Evolutionary conservation across 92 coral and sea anemone species (phyloP).

Genomic region (Nematostella vectensis): DNA sequence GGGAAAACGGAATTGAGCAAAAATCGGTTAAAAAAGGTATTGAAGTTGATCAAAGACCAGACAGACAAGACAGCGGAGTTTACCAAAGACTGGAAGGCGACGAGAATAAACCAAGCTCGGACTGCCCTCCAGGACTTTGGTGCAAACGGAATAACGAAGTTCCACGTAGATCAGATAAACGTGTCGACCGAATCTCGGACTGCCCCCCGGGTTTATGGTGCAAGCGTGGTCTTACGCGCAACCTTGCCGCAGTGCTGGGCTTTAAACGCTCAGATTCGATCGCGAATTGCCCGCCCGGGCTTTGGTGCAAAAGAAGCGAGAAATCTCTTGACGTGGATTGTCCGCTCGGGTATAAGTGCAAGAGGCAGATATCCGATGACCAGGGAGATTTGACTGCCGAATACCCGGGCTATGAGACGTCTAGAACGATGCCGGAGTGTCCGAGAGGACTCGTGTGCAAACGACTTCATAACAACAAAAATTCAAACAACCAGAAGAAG

Average conservation of each 20-base stretch:
- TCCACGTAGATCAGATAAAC: not conserved
- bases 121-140: constrained; percentile 49
- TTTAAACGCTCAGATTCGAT: constrained; percentile 16
- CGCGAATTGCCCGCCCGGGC: constrained; percentile 29
- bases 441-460: constrained; percentile 29
- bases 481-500: not conserved
- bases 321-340: constrained; percentile 1
- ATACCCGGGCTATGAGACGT: constrained; percentile 11
- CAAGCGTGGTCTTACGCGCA: constrained; percentile 10
- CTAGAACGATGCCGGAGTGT: constrained; percentile 6
- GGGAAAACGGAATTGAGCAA: no score
- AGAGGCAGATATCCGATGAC: constrained; percentile 12
- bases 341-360: constrained; percentile 55
- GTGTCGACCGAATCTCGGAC: not conserved
- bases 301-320: constrained; percentile 30
- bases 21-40: no score
- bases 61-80: no score
- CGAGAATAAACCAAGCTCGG: no score
- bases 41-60: no score
- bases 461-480: constrained; percentile 1
- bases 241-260: constrained; percentile 5
- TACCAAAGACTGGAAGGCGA: no score
- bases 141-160: constrained; percentile 19
- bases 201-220: constrained; percentile 74
- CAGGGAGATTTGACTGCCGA: not conserved